These are phyloP conservation scores for Poeciliopsis prolifica DNA, from an alignment of 2,113 vertebrate genomes.

Conservation along the genomic window DNA sequence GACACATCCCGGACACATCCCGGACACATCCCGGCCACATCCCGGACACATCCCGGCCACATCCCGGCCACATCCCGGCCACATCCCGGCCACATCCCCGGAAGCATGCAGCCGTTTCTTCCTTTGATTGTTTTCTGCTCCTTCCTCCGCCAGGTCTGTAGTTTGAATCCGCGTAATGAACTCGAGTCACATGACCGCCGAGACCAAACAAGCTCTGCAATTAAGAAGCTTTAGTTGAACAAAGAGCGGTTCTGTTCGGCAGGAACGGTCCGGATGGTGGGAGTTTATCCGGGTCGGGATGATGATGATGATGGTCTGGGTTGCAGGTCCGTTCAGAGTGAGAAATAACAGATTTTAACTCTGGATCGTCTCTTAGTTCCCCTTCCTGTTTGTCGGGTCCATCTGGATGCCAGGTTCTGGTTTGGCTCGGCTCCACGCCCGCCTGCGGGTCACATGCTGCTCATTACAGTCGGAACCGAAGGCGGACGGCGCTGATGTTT, in stretches of 20 bases:
- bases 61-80: too few relatives aligned
- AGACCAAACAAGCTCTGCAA: background rate
- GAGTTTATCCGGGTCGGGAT: background rate
- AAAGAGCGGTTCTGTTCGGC: slow-evolving; percentile 11
- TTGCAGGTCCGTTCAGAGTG: too few relatives aligned
- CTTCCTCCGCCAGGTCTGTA: too few relatives aligned
- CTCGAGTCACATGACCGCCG: background rate
- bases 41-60: too few relatives aligned
- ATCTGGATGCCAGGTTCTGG: background rate
- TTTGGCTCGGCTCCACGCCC: background rate
- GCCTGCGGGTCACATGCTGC: background rate
- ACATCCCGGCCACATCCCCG: too few relatives aligned
- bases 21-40: too few relatives aligned
- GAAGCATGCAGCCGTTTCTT: too few relatives aligned
- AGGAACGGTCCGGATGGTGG: background rate
- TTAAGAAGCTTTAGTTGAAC: background rate
- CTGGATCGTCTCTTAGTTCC: background rate
- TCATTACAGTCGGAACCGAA: background rate
- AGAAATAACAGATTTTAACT: too few relatives aligned
- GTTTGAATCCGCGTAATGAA: background rate
- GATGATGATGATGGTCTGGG: too few relatives aligned
- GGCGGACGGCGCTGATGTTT: too few relatives aligned
- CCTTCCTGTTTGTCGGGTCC: background rate
- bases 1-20: too few relatives aligned
- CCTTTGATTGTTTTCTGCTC: too few relatives aligned